Conservation (phyloP, 1,140 invertebrate genomes). For the Pollicipes pollicipes region DNA sequence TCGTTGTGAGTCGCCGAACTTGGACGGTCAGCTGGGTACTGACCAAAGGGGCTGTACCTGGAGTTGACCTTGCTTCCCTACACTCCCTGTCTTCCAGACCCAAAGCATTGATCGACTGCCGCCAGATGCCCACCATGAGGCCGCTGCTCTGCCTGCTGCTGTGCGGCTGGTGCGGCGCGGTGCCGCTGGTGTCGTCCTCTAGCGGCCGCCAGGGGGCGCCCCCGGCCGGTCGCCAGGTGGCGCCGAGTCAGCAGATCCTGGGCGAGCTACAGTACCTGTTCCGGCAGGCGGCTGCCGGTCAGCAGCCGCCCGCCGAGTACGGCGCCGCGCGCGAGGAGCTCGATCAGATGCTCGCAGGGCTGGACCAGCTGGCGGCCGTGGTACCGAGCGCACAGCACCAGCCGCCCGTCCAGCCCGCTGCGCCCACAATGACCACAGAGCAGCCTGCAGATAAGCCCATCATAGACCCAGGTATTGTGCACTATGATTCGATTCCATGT, state of each 20-base stretch:
- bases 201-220: too few relatives aligned
- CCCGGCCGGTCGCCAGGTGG: neutral
- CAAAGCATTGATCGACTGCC: too few relatives aligned
- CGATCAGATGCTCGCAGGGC: neutral
- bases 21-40: too few relatives aligned
- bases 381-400: neutral
- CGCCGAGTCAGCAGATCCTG: neutral
- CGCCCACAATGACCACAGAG: neutral
- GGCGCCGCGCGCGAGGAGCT: neutral
- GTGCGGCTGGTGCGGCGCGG: neutral
- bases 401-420: neutral
- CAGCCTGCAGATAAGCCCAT: neutral
- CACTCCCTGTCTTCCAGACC: too few relatives aligned
- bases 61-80: too few relatives aligned
- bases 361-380: slow-evolving; percentile 2
- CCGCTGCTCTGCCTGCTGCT: neutral
- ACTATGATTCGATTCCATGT: neutral
- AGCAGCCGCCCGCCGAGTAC: neutral
- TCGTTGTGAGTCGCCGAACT: too few relatives aligned
- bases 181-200: neutral
- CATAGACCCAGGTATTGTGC: slow-evolving; percentile 1
- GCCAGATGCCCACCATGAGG: too few relatives aligned
- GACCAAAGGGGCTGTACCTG: too few relatives aligned
- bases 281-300: neutral
- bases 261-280: neutral